Evolutionary conservation across 1,140 invertebrate species (phyloP).

Genomic region (Centruroides sculpturatus): DNA sequence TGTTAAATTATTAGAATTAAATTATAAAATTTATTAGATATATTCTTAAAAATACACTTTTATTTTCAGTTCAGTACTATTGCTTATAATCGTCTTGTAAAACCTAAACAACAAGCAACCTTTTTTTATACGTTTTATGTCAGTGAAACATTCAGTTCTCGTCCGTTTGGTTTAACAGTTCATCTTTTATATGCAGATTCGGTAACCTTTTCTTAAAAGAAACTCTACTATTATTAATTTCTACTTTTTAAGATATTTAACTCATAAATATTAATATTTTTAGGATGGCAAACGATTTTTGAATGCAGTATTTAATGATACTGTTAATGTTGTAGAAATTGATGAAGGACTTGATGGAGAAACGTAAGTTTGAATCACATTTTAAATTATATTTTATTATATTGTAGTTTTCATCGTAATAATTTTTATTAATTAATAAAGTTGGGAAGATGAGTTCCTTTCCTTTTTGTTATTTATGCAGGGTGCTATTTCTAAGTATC

Average conservation of each 20-base stretch:
- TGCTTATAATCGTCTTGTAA: constrained; percentile 71
- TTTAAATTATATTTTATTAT: too few relatives aligned
- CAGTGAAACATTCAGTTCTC: constrained; percentile 83
- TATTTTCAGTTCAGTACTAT: constrained; percentile 62
- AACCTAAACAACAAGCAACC: constrained; percentile 82
- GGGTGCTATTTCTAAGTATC: too few relatives aligned
- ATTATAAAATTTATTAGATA: too few relatives aligned
- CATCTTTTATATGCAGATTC: constrained; percentile 85
- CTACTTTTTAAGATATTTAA: too few relatives aligned
- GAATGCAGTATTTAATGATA: constrained; percentile 96
- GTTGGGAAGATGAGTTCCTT: too few relatives aligned
- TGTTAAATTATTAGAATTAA: too few relatives aligned
- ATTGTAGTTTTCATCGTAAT: too few relatives aligned
- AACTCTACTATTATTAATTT: too few relatives aligned
- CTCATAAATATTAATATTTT: too few relatives aligned
- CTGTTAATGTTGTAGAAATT: constrained; percentile 89
- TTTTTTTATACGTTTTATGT: constrained; percentile 90
- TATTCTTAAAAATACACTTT: background rate
- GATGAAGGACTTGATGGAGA: constrained; percentile 95
- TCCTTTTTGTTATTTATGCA: too few relatives aligned
- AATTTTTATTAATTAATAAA: too few relatives aligned
- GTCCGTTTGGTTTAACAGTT: constrained; percentile 89
- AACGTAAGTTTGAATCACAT: constrained; percentile 35
- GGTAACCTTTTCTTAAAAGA: too few relatives aligned
- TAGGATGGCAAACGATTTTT: constrained; percentile 47